A percentile compares a stretch with the other conserved stretches of the same genome.
phyloP scores from a whole-genome alignment of 2,888 invertebrate species.

The Icerya purchasi region DNA sequence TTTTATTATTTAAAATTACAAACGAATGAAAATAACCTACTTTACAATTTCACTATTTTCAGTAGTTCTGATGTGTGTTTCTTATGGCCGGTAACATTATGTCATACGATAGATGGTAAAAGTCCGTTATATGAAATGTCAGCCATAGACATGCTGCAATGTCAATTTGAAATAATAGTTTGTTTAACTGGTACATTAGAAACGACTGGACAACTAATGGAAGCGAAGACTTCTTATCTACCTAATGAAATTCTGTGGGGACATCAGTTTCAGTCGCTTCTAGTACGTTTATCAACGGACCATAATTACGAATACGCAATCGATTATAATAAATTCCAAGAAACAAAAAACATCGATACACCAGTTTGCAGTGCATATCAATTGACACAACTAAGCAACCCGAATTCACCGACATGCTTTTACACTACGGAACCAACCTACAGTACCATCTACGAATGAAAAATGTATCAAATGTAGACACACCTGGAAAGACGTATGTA shows the following conservation, averaged over 20 bases:
- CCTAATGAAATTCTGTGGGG: slow-evolving; percentile 67
- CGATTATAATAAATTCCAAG: slow-evolving; percentile 39
- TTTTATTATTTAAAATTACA: too few species aligned
- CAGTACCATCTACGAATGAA: neutral
- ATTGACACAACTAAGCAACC: slow-evolving; percentile 9
- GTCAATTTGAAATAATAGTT: slow-evolving; percentile 30
- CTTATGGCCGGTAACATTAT: slow-evolving; percentile 71
- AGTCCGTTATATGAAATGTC: slow-evolving; percentile 63
- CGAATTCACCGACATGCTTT: slow-evolving; percentile 2
- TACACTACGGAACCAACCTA: neutral
- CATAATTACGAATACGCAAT: slow-evolving; percentile 30
- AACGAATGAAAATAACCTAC: too few species aligned
- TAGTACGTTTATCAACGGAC: slow-evolving; percentile 21
- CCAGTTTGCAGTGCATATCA: slow-evolving; percentile 29
- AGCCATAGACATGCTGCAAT: slow-evolving; percentile 44
- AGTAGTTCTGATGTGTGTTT: slow-evolving; percentile 35
- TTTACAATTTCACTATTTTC: too few species aligned
- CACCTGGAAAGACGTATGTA: too few species aligned
- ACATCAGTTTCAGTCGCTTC: slow-evolving; percentile 47
- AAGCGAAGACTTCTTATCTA: slow-evolving; percentile 52
- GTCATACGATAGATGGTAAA: slow-evolving; percentile 51
- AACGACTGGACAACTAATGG: slow-evolving; percentile 48
- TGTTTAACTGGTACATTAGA: slow-evolving; percentile 61
- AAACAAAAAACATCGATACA: slow-evolving; percentile 39
- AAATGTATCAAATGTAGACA: neutral